Evolutionary conservation across 2,797 vertebrate genomes (phyloP), one percentile per base, ranked within the genome.

Genomic region (Novumbra hubbsi): DNA sequence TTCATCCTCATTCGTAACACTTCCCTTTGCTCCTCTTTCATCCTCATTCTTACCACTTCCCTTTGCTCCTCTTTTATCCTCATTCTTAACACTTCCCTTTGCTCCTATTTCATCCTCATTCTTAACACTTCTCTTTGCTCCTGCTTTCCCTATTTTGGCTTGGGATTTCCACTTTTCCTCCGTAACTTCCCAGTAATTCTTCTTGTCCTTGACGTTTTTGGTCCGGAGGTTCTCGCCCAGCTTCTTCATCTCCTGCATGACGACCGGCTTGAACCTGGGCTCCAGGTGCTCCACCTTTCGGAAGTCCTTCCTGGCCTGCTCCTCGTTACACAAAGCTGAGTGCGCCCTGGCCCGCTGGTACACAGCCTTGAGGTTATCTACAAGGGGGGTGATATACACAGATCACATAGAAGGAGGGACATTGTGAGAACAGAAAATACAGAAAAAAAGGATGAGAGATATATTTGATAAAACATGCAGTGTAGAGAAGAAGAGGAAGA

Each of bases 341-440:
- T 94, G 91, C 2, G 94, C 93, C n/a, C 80, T 80, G 0, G 89
- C 92, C 0, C 91, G 88, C 79, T 94, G 93, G 84, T 93, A 93
- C 72, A 92, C 74, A 0, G 92, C 93, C 76, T 94, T 94, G 63
- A 92, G 83, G 86, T 93, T 93, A 69, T 88, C 94, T 94, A 32
- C 3, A 52, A 24, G 30, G 8, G 11, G 38, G 16, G 8, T n/a
- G 19, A 17, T 1, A 17, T 4, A 45, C 11, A 7, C 3, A 24
- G 55, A 57, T n/a, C 19, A 24, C n/a, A 57, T 48, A 1, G 41
- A 16, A 32, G 48, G 45, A 68, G 66, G 71, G 21, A 60, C 5
- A 69, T 15, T 3, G 16, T 24, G 71, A 15, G 24, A 21, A 6
- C 7, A 68, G 30, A 34, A 17, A 50, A 68, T 34, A 34, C 30